Percentiles rank a stretch among this genome's conserved stretches.
Conservation (phyloP, 2,113 vertebrate species). For the Ellobius talpinus region DNA sequence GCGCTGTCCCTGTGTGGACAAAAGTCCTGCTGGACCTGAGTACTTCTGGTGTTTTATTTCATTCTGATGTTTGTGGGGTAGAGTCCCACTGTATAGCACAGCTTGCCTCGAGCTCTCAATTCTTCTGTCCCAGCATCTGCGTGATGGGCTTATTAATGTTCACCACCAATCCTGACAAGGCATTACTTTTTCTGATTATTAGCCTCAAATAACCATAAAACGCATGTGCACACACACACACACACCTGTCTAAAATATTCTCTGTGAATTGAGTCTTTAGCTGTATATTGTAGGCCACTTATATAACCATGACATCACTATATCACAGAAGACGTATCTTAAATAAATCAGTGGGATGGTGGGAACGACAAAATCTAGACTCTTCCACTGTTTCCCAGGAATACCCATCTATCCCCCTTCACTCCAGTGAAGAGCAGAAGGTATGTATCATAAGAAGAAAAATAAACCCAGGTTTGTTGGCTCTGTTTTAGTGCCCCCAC, state of each 20-base stretch:
- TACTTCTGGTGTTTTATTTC: neutral
- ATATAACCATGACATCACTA: neutral
- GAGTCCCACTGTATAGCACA: neutral
- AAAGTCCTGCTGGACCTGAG: neutral
- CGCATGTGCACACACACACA: too few species aligned
- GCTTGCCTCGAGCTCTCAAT: neutral
- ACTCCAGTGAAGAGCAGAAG: neutral
- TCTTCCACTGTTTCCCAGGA: neutral
- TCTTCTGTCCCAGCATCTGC: neutral
- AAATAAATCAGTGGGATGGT: neutral
- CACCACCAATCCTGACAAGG: neutral
- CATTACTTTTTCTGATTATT: neutral
- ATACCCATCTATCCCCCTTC: neutral
- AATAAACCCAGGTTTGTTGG: neutral
- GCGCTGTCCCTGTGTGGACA: fast-evolving
- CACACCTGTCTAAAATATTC: neutral
- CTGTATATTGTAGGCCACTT: neutral
- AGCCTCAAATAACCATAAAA: neutral
- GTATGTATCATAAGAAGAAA: neutral
- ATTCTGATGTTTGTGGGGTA: neutral
- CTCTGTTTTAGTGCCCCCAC: fast-evolving
- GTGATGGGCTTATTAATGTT: neutral
- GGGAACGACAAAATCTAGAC: neutral
- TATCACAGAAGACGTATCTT: neutral
- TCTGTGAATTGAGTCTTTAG: neutral